phyloP scores from a whole-genome alignment of 2,113 vertebrate genomes.

The Phalacrocorax aristotelis region DNA sequence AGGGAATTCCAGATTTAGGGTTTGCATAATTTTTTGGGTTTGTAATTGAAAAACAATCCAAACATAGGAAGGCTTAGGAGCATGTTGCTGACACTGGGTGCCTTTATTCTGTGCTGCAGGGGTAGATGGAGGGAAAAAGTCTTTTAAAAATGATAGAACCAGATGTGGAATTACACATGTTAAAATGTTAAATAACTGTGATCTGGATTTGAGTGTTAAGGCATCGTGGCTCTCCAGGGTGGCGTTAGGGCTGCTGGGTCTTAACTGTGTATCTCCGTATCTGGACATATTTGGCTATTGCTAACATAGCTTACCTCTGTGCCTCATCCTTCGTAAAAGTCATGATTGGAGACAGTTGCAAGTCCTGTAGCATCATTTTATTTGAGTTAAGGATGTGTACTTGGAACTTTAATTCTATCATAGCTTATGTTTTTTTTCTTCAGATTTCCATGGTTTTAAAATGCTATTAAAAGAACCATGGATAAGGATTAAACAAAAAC shows the following conservation, averaged over 20 bases:
- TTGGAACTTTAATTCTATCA: not conserved
- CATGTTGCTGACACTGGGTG: not conserved
- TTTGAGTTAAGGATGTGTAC: not conserved
- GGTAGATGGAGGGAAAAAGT: not conserved
- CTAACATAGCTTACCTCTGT: not conserved
- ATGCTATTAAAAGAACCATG: not conserved
- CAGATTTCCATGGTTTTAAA: not conserved
- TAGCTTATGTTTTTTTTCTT: not conserved
- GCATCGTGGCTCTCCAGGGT: not conserved
- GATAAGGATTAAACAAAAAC: not conserved
- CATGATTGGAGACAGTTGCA: not conserved
- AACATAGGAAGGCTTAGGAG: not conserved
- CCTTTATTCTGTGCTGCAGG: not conserved
- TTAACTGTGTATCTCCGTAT: not conserved
- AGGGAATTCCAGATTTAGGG: conserved; percentile 9
- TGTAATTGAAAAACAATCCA: conserved; percentile 13
- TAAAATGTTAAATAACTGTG: not conserved
- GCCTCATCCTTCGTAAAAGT: not conserved
- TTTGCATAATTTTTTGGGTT: not conserved
- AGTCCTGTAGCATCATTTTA: not conserved
- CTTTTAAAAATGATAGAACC: not conserved
- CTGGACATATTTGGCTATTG: not conserved
- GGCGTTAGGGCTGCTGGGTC: not conserved
- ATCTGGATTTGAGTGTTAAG: not conserved
- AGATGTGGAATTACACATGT: not conserved